These are phyloP conservation scores for Argyra leucocephala DNA, from an alignment of 2,888 invertebrate genomes.

Conservation along the genomic window DNA sequence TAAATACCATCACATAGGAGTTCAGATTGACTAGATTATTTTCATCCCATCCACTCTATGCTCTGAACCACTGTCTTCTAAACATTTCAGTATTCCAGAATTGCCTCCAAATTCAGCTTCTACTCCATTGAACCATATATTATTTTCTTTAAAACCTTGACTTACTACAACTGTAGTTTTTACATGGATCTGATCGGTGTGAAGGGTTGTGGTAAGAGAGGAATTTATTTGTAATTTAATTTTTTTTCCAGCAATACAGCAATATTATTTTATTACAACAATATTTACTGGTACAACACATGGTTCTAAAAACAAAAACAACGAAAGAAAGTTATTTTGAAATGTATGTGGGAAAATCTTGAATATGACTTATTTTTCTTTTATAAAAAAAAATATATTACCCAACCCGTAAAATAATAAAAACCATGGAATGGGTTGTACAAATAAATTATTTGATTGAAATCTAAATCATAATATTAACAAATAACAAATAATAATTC, in stretches of 20 bases:
- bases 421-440: too few species aligned
- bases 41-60: too few species aligned
- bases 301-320: constrained; percentile 49
- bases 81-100: constrained; percentile 64
- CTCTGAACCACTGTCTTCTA: constrained; percentile 57
- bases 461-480: too few species aligned
- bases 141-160: constrained; percentile 60
- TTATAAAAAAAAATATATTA: too few species aligned
- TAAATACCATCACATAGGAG: too few species aligned
- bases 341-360: neutral
- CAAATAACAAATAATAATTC: too few species aligned
- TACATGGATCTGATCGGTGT: constrained; percentile 75
- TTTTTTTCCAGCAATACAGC: constrained; percentile 65
- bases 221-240: constrained; percentile 91
- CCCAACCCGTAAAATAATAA: too few species aligned
- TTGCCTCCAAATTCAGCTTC: constrained; percentile 67
- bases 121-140: constrained; percentile 83
- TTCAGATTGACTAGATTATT: too few species aligned
- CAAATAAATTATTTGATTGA: too few species aligned
- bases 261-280: constrained; percentile 96
- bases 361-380: neutral
- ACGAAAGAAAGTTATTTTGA: neutral
- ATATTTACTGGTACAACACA: constrained; percentile 93
- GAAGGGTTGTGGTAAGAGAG: constrained; percentile 86
- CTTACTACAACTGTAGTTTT: constrained; percentile 78